Base-by-base conservation (phyloP, 2,113 vertebrate species). In the Riparia riparia region DNA sequence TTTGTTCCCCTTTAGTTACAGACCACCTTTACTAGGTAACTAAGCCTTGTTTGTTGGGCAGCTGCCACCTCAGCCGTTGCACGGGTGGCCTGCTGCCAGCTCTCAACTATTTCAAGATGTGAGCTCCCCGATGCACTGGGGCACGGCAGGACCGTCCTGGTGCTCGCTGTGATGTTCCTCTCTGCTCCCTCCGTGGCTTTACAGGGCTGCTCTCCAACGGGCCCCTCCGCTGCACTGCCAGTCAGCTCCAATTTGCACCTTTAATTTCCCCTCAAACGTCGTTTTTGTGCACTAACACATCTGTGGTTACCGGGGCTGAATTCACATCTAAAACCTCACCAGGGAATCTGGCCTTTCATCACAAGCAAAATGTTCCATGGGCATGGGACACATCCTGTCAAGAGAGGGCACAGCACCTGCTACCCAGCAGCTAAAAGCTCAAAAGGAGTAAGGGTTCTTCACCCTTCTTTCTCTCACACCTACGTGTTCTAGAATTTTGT, bases 1-100 rank as follows among this genome's bases (percentile, higher is more conserved):
- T 95, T 56, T 1, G 5, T 9, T 95, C 71, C 83, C 56, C 86
- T 95, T n/a, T 92, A 96, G 60, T 89, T 94, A 79, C 61, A 95
- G 95, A 94, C 91, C 96, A 96, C 96, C 96, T 96, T 97, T 91
- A 82, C 91, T 96, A 94, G 96, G 94, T 94, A 89, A 74, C 65
- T 6, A 9, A 45, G 70, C 28, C 72, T 53, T 49, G 49, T 87
- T 89, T 95, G 1, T 26, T 95, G 96, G 93, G 95, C n/a, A 69
- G 86, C 81, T 94, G 95, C 96, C 86, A 87, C 87, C 41, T 39
- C 10, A 47, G 93, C 83, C 82, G 8, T 81, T 51, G 80, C 76
- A 26, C 1, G 2, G 44, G 81, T 96, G 95, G 96, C 86, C 28
- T 6, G 44, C 50, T 71, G 96, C 96, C 95, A 96, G 93, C 57